phyloP scores from a whole-genome alignment of 30 jellyfish, hydroid and myxozoan species.

The Mastigias papua region DNA sequence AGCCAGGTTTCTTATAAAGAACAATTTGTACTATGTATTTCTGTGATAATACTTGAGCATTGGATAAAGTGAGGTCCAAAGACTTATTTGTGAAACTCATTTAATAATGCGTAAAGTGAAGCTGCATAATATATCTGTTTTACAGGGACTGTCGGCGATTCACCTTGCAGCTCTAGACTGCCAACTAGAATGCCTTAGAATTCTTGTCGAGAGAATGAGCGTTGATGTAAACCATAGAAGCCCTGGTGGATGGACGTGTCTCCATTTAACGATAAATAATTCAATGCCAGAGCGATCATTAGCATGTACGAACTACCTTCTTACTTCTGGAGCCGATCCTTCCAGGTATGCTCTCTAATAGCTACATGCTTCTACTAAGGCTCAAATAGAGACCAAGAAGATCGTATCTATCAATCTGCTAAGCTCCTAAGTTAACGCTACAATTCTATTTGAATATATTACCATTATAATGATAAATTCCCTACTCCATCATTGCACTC shows the following conservation, averaged over 20 bases:
- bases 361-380: too few species aligned
- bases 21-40: too few species aligned
- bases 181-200: constrained; percentile 59
- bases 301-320: constrained; percentile 46
- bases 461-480: too few species aligned
- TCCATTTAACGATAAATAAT: constrained; percentile 66
- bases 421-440: too few species aligned
- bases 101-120: background rate
- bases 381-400: too few species aligned
- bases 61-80: too few species aligned
- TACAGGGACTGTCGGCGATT: constrained; percentile 68
- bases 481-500: too few species aligned
- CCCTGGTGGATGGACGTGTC: constrained; percentile 73
- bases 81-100: too few species aligned
- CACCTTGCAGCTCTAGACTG: constrained; percentile 83
- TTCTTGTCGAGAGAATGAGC: constrained; percentile 37
- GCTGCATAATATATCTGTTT: background rate
- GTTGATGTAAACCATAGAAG: constrained; percentile 48
- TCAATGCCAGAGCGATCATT: constrained; percentile 48
- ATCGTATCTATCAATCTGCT: too few species aligned
- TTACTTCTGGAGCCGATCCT: constrained; percentile 73
- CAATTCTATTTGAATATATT: too few species aligned
- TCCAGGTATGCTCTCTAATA: constrained; percentile 54
- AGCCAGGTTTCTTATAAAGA: too few species aligned
- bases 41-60: too few species aligned